Evolutionary conservation across 2,888 invertebrate genomes (phyloP).

Genomic region (Eupithecia insigniata): DNA sequence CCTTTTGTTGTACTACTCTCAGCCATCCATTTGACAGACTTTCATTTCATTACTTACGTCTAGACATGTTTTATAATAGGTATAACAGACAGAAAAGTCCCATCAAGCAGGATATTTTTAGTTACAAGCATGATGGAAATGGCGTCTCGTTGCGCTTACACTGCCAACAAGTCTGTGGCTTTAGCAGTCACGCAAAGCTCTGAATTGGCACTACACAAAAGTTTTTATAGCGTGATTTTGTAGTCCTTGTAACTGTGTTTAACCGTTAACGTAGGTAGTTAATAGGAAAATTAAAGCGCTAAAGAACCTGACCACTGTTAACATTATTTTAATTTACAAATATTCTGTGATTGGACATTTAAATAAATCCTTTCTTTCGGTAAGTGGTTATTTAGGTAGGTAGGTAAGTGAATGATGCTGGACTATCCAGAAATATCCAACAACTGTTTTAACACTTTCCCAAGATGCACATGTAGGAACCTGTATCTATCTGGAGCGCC

Average conservation of each 20-base stretch:
- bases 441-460: too few relatives aligned
- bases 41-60: background rate
- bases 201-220: conserved; percentile 5
- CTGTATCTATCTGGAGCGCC: too few relatives aligned
- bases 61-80: background rate
- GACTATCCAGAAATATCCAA: too few relatives aligned
- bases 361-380: background rate
- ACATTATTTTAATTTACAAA: background rate
- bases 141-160: background rate
- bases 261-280: too few relatives aligned
- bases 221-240: background rate
- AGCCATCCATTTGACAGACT: background rate
- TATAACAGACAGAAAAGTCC: background rate
- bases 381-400: background rate
- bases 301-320: background rate
- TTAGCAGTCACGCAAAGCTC: conserved; percentile 5
- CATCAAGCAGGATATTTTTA: background rate
- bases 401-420: too few relatives aligned
- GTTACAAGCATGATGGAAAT: conserved; percentile 5
- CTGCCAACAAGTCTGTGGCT: conserved; percentile 1
- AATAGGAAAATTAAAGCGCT: background rate
- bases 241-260: background rate
- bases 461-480: too few relatives aligned
- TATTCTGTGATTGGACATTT: background rate
- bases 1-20: conserved; percentile 29